A percentile compares a stretch with the other conserved stretches of the same genome.
phyloP scores from a whole-genome alignment of 2,888 invertebrate species.

The Eudemis profundana region DNA sequence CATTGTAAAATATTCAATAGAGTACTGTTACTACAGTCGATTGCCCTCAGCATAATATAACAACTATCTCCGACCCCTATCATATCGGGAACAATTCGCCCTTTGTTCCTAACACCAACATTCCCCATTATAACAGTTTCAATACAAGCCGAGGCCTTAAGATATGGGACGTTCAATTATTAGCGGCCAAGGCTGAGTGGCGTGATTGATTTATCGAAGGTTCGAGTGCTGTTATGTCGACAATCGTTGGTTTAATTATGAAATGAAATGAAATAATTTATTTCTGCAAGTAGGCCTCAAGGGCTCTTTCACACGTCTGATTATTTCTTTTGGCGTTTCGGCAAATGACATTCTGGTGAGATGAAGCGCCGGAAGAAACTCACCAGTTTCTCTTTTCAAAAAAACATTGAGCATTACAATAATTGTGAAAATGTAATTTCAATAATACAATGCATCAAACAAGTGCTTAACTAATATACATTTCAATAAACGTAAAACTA shows the following conservation, averaged over 20 bases:
- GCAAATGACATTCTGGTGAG: too few relatives aligned
- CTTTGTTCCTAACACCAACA: conserved; percentile 35
- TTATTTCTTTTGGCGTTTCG: too few relatives aligned
- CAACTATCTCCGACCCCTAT: conserved; percentile 18
- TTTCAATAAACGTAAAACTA: too few relatives aligned
- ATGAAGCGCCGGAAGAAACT: too few relatives aligned
- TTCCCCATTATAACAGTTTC: conserved; percentile 37
- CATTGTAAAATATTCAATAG: background rate
- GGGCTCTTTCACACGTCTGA: too few relatives aligned
- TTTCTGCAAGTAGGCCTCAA: too few relatives aligned
- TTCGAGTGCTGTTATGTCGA: background rate
- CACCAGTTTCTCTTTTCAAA: too few relatives aligned
- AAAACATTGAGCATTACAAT: too few relatives aligned
- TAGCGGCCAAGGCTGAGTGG: conserved; percentile 3
- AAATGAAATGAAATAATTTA: too few relatives aligned
- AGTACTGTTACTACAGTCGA: background rate
- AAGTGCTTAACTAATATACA: too few relatives aligned
- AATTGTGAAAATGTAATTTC: too few relatives aligned
- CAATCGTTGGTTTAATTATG: background rate
- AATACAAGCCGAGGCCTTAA: conserved; percentile 25
- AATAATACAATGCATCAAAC: too few relatives aligned
- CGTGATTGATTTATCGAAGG: conserved; percentile 39
- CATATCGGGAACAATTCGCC: conserved; percentile 11
- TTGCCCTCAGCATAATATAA: conserved; percentile 14
- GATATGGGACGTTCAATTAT: conserved; percentile 40